A percentile compares a stretch with the other conserved stretches of the same genome.
Conservation (phyloP, 2,797 vertebrate genomes). For the Platyrinchus mystaceus region DNA sequence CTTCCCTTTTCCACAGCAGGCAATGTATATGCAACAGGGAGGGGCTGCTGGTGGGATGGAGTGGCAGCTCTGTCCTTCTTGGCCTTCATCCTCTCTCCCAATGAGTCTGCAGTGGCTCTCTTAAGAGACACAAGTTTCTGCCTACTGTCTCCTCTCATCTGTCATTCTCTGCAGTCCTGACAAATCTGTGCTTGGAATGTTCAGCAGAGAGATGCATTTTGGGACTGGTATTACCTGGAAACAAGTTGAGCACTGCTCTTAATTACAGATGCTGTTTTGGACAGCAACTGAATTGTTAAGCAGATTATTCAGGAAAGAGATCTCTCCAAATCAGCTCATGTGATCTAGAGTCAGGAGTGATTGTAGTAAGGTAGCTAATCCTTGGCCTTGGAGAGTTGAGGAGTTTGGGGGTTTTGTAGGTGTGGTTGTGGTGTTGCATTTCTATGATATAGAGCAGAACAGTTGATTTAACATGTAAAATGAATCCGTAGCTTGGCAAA, state of each 20-base stretch:
- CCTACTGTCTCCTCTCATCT: background rate
- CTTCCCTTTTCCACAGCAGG: background rate
- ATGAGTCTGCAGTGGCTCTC: background rate
- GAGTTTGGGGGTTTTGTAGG: accelerated
- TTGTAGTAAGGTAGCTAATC: background rate
- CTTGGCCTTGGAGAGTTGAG: background rate
- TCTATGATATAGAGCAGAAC: background rate
- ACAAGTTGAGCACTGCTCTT: background rate
- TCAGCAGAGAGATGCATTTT: background rate
- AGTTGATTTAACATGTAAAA: background rate
- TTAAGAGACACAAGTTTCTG: background rate
- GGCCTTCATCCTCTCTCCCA: background rate
- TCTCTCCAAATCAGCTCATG: background rate
- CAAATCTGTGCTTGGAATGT: background rate
- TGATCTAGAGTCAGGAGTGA: background rate
- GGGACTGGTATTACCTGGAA: background rate
- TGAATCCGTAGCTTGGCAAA: background rate
- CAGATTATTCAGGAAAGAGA: background rate
- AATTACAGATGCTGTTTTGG: background rate
- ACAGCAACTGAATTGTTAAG: background rate
- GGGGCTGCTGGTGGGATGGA: background rate
- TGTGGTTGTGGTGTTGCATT: background rate
- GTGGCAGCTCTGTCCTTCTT: background rate
- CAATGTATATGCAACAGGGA: background rate
- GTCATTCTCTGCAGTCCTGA: background rate